Evolutionary conservation across 2,113 vertebrate species (phyloP).

Genomic region (Campylorhamphus procurvoides): DNA sequence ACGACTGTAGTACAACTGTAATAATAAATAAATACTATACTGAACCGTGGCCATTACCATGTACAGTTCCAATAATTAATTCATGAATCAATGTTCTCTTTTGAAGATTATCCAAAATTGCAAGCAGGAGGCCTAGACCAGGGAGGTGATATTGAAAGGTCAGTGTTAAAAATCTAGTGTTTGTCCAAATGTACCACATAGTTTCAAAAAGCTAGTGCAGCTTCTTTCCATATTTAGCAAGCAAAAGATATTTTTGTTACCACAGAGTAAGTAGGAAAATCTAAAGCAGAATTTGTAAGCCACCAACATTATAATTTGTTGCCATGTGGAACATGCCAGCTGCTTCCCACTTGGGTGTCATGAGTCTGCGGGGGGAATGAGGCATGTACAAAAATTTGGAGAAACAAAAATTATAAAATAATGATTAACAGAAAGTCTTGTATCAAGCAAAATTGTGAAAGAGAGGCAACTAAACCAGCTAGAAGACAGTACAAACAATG

Average conservation of each 20-base stretch:
- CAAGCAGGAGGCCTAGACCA: background rate
- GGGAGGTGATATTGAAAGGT: background rate
- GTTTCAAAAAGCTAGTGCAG: background rate
- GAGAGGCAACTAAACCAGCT: background rate
- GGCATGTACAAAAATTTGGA: background rate
- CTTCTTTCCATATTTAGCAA: background rate
- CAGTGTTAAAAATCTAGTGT: background rate
- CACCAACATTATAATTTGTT: background rate
- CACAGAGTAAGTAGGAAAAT: background rate
- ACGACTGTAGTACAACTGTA: background rate
- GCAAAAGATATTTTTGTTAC: background rate
- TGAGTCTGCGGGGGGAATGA: background rate
- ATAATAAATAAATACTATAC: background rate
- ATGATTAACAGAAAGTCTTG: background rate
- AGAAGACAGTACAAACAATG: background rate
- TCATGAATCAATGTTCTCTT: background rate
- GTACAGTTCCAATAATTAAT: background rate
- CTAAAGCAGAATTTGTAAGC: background rate
- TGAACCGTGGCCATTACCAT: background rate
- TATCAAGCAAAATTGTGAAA: background rate
- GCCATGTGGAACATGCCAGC: background rate
- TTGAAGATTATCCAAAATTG: constrained; percentile 14
- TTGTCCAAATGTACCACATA: background rate
- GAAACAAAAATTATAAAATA: background rate
- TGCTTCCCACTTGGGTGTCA: background rate